A percentile compares a stretch with the other conserved stretches of the same genome.
These are phyloP conservation scores for Arremon brunneinucha DNA, from an alignment of 2,797 vertebrate species.

Conservation along the genomic window DNA sequence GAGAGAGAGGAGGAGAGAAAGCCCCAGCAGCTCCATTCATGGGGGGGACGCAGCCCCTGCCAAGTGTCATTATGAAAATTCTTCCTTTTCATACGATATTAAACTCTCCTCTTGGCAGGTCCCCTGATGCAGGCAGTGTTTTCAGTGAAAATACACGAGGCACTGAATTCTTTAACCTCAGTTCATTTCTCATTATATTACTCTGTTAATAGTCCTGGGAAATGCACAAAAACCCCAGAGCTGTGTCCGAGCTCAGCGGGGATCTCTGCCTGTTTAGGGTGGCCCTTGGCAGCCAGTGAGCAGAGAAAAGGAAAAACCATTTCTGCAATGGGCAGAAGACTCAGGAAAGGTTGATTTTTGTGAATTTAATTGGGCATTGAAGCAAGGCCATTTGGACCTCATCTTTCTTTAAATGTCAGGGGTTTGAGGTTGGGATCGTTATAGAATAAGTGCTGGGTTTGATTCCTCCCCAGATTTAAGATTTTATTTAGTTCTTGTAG, in stretches of 20 bases:
- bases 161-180: conserved; percentile 59
- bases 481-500: not conserved
- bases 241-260: not conserved
- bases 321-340: not conserved
- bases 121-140: conserved; percentile 33
- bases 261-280: not conserved
- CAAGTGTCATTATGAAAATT: conserved; percentile 61
- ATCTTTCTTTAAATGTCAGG: not conserved
- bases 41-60: conserved; percentile 37
- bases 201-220: conserved; percentile 40
- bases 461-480: not conserved
- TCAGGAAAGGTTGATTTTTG: not conserved
- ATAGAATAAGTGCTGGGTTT: not conserved
- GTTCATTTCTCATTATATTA: conserved; percentile 55
- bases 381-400: not conserved
- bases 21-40: conserved; percentile 9
- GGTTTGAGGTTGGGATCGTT: not conserved
- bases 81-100: conserved; percentile 51
- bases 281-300: not conserved
- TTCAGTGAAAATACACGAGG: conserved; percentile 49
- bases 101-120: conserved; percentile 54
- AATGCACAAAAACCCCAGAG: not conserved
- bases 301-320: not conserved
- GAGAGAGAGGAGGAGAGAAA: not conserved
- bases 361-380: not conserved